Conservation (phyloP, 2,797 vertebrate species). For the Helarctos malayanus region DNA sequence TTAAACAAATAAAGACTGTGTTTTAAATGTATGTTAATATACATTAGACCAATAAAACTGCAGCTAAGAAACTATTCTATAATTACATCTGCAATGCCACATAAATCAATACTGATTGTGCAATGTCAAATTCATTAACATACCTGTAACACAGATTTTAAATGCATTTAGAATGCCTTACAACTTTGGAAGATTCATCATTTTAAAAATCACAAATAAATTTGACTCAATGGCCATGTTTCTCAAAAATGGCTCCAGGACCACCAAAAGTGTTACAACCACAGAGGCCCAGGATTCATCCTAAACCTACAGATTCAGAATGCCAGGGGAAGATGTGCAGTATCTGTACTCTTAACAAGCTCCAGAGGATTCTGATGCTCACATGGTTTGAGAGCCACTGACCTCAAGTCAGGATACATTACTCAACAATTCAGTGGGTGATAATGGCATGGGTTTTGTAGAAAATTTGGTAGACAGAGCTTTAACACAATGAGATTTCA, state of each 20-base stretch:
- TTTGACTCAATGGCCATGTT: neutral
- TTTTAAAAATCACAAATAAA: constrained; percentile 5
- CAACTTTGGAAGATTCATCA: neutral
- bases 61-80: neutral
- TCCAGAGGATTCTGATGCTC: neutral
- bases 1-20: neutral
- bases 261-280: neutral
- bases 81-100: neutral
- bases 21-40: constrained; percentile 8
- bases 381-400: neutral
- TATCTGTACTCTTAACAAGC: neutral
- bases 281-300: neutral
- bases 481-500: neutral
- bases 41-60: neutral
- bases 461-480: neutral
- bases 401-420: neutral
- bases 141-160: neutral
- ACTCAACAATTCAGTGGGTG: neutral
- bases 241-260: neutral
- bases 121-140: neutral
- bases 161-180: neutral
- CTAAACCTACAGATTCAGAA: neutral
- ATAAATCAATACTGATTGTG: neutral
- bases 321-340: too few relatives aligned
- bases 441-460: neutral